Evolutionary conservation across 2,888 invertebrate genomes (phyloP), one percentile per base, ranked within the genome.

Genomic region (Chirona hameri): DNA sequence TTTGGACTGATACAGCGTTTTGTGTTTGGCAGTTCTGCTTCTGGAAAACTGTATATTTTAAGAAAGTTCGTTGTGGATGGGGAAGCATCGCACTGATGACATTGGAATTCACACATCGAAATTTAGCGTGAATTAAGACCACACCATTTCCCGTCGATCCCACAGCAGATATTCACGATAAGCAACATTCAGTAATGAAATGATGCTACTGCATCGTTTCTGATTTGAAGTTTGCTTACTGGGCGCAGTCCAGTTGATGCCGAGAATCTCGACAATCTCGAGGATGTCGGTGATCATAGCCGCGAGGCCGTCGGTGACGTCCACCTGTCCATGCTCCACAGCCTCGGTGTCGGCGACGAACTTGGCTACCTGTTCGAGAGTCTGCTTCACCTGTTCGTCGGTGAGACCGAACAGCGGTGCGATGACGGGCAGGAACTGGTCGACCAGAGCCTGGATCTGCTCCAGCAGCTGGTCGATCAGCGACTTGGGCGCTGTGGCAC

Each of bases 281-380:
- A 76, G 2, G 27, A 76, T 39, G 76, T 76, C 76, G 76, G 76
- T 76, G 24, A 46, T 31, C 27, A 76, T 76, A 29, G 69, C 52
- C 21, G 21, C 46, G 9, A 39, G 15, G 18, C 76, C 39, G 24
- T 31, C 21, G 46, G 39, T 18, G 72, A 72, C 10, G 76, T 76
- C 76, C 9, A 46, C 24, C 7, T 15, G 31, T 31, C 76, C 76
- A 21, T 39, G 39, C 76, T 76, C 76, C 39, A 76, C 24, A 24
- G 76, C 76, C 76, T 76, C 76, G 24, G 31, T 31, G 24, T 76
- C 76, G 76, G 76, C 46, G 0, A 76, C 76, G 18, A 76, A 76
- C 76, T 76, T 76, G 76, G 39, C 76, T 10, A 46, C 31, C 39
- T 76, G 31, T 24, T 24, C 1, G 24, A 46, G 4, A 5, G 39